Percentiles rank a stretch among this genome's conserved stretches.
These are phyloP conservation scores for Electrona antarctica DNA, from an alignment of 2,113 vertebrate genomes.

Conservation along the genomic window DNA sequence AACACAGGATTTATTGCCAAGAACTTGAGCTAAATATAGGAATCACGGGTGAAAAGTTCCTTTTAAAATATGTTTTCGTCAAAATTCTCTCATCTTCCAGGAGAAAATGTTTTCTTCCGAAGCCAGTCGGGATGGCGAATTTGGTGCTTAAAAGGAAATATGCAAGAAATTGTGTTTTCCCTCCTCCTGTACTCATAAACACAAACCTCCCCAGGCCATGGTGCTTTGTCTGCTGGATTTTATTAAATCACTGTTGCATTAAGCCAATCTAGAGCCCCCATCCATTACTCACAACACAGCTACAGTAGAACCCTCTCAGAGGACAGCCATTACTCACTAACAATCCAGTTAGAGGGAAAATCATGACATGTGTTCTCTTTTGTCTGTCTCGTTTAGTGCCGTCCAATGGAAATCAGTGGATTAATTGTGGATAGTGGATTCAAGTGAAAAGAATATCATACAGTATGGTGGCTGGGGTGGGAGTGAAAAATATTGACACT, in stretches of 20 bases:
- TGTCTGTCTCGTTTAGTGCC: slow-evolving; percentile 10
- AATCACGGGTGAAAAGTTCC: too few species aligned
- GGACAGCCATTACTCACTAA: slow-evolving; percentile 40
- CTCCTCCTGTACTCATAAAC: slow-evolving; percentile 24
- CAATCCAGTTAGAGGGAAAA: slow-evolving; percentile 42
- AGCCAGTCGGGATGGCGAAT: slow-evolving; percentile 21
- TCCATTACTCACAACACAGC: slow-evolving; percentile 61
- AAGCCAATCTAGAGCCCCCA: slow-evolving; percentile 47
- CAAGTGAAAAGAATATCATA: slow-evolving; percentile 14
- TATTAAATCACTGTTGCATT: slow-evolving; percentile 71
- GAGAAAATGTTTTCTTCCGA: slow-evolving; percentile 15
- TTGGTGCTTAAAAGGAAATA: slow-evolving; percentile 26
- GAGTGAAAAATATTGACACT: slow-evolving; percentile 31
- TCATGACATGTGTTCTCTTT: background rate
- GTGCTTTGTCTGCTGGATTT: slow-evolving; percentile 53
- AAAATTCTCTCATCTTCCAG: too few species aligned
- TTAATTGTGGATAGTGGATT: background rate
- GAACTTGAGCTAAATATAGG: too few species aligned
- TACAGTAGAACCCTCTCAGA: slow-evolving; percentile 41
- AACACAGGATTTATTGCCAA: too few species aligned
- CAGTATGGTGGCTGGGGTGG: background rate
- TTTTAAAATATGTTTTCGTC: too few species aligned
- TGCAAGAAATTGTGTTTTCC: slow-evolving; percentile 22
- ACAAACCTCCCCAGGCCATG: slow-evolving; percentile 40
- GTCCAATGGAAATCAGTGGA: background rate